These are phyloP conservation scores for Norana najaformis DNA, from an alignment of 2,888 invertebrate genomes.

Conservation along the genomic window DNA sequence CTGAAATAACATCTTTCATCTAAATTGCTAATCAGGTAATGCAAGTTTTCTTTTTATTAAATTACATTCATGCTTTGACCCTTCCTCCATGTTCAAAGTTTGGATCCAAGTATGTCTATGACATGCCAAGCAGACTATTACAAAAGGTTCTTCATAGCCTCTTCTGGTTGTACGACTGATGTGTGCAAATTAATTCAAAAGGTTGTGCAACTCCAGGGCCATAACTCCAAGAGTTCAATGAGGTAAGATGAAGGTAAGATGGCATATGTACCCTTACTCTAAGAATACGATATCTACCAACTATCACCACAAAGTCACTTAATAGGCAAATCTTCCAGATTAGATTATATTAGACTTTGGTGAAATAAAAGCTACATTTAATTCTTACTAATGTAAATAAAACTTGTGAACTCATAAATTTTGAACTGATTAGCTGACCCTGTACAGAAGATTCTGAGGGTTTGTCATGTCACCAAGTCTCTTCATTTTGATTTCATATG, in stretches of 20 bases:
- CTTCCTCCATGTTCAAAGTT: not conserved
- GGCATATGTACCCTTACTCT: not conserved
- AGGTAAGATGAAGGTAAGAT: not conserved
- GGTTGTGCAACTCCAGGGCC: not conserved
- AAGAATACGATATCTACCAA: not conserved
- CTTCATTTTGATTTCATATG: slow-evolving; percentile 93
- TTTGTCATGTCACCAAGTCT: slow-evolving; percentile 56
- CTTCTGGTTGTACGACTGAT: not conserved
- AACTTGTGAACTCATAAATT: not conserved
- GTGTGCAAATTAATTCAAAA: not conserved
- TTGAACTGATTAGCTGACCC: not conserved
- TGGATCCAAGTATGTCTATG: not conserved
- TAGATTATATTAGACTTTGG: not conserved
- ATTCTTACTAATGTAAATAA: not conserved
- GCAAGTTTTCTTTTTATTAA: not conserved
- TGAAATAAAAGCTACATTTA: too few relatives aligned
- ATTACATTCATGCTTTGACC: not conserved
- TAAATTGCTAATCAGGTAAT: not conserved
- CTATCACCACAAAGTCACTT: too few relatives aligned
- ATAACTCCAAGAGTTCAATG: not conserved
- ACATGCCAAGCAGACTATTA: not conserved
- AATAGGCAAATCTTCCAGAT: too few relatives aligned
- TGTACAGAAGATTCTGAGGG: not conserved
- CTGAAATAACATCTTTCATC: slow-evolving; percentile 44
- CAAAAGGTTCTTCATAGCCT: too few relatives aligned